Conservation (phyloP, 37 sponge, comb jelly and placozoan species). For the Halisarca cf. caerulea region DNA sequence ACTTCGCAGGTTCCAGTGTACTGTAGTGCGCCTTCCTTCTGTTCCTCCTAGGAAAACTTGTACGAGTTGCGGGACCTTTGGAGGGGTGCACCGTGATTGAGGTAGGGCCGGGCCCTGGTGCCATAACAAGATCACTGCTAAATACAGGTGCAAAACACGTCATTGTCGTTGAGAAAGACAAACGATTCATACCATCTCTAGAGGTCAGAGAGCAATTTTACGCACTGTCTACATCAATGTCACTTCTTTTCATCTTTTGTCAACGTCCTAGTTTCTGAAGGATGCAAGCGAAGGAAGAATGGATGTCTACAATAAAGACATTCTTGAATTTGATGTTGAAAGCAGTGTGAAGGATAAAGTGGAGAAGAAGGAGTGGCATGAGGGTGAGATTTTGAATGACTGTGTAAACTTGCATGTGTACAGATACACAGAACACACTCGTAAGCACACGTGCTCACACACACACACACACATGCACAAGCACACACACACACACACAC, state of each 20-base stretch:
- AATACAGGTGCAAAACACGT: conserved; percentile 45
- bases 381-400: too few species aligned
- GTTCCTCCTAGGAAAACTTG: conserved; percentile 60
- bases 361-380: conserved; percentile 13
- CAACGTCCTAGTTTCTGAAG: conserved; percentile 63
- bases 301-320: conserved; percentile 64
- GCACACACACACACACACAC: neutral
- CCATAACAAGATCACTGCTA: conserved; percentile 82
- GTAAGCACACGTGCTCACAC: too few species aligned
- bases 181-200: conserved; percentile 79
- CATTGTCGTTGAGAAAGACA: conserved; percentile 81
- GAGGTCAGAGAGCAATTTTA: conserved; percentile 37
- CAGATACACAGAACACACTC: too few species aligned
- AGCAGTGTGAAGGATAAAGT: conserved; percentile 45
- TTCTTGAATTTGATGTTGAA: conserved; percentile 72
- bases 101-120: conserved; percentile 90
- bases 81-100: conserved; percentile 70
- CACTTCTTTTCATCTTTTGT: neutral
- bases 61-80: conserved; percentile 57
- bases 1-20: too few species aligned
- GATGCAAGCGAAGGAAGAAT: conserved; percentile 57
- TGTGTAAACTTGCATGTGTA: too few species aligned
- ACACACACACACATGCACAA: too few species aligned
- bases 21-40: too few species aligned
- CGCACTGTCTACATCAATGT: too few species aligned